Evolutionary conservation across 35 echinoderm and acorn worm species (phyloP).

Genomic region (Heliocidaris erythrogramma): DNA sequence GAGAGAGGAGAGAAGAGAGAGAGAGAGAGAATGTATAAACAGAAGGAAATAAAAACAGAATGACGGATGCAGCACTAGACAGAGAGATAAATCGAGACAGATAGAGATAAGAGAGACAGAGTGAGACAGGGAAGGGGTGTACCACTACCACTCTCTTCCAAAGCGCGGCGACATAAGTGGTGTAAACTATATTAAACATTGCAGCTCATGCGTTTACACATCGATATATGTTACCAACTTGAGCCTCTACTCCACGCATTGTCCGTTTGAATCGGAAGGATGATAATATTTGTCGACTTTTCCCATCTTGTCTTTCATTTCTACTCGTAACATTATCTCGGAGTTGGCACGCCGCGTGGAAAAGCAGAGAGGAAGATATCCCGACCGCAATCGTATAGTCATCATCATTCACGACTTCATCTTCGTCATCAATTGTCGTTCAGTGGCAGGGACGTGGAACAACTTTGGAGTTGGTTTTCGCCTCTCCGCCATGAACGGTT

Average conservation of each 20-base stretch:
- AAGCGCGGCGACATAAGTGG: neutral
- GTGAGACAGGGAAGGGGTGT: neutral
- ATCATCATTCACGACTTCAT: neutral
- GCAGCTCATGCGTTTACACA: constrained; percentile 29
- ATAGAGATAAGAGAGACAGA: neutral
- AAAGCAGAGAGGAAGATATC: neutral
- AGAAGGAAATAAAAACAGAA: neutral
- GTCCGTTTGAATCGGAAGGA: neutral
- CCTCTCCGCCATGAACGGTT: neutral
- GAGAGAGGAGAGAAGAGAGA: too few relatives aligned
- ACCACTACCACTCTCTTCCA: neutral
- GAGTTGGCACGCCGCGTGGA: neutral
- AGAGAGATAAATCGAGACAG: neutral
- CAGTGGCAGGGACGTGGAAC: constrained; percentile 17
- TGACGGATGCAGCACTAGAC: neutral
- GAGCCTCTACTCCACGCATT: neutral
- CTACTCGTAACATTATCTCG: constrained; percentile 7
- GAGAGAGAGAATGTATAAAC: too few relatives aligned
- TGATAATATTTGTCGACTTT: constrained; percentile 28
- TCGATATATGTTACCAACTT: neutral
- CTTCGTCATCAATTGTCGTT: neutral
- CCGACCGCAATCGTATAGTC: neutral
- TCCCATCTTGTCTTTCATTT: neutral
- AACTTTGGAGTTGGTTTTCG: constrained; percentile 31
- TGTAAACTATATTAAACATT: constrained; percentile 7